phyloP scores from a whole-genome alignment of 2,888 invertebrate genomes.

The Campoplex capitator region DNA sequence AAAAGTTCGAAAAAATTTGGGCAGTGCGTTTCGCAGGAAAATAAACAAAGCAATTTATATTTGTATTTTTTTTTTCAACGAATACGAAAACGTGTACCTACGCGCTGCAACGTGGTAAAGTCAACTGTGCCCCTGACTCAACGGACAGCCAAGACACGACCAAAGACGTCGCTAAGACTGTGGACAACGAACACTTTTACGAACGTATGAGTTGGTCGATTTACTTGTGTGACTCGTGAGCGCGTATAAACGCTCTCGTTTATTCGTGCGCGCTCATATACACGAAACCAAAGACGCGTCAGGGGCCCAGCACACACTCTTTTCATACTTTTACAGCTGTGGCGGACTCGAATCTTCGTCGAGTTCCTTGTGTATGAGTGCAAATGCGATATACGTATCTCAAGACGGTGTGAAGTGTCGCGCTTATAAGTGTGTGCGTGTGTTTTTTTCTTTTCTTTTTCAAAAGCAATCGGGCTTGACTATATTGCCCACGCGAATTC shows the following conservation, averaged over 20 bases:
- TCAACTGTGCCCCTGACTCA: slow-evolving; percentile 51
- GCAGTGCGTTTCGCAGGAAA: neutral
- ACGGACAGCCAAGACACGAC: slow-evolving; percentile 39
- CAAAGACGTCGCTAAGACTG: slow-evolving; percentile 48
- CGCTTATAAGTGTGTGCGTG: neutral
- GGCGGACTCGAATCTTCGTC: slow-evolving; percentile 1
- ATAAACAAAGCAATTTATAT: neutral
- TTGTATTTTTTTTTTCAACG: neutral
- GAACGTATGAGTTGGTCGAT: slow-evolving; percentile 8
- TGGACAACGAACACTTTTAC: slow-evolving; percentile 5
- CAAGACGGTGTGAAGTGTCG: neutral
- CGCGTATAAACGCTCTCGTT: slow-evolving; percentile 28
- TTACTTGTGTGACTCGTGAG: neutral
- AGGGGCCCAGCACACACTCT: neutral
- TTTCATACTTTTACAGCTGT: slow-evolving; percentile 36
- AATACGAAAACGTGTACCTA: slow-evolving; percentile 17
- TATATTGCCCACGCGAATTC: neutral
- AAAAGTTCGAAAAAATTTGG: neutral
- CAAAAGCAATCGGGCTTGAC: slow-evolving; percentile 7
- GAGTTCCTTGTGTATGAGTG: neutral
- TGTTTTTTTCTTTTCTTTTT: neutral
- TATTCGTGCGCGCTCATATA: slow-evolving; percentile 1
- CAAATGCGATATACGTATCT: slow-evolving; percentile 1
- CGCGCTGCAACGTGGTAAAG: slow-evolving; percentile 65
- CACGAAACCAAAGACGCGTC: slow-evolving; percentile 7